Evolutionary conservation across 2,113 vertebrate species (phyloP).

Genomic region (Chaetodon trifascialis): DNA sequence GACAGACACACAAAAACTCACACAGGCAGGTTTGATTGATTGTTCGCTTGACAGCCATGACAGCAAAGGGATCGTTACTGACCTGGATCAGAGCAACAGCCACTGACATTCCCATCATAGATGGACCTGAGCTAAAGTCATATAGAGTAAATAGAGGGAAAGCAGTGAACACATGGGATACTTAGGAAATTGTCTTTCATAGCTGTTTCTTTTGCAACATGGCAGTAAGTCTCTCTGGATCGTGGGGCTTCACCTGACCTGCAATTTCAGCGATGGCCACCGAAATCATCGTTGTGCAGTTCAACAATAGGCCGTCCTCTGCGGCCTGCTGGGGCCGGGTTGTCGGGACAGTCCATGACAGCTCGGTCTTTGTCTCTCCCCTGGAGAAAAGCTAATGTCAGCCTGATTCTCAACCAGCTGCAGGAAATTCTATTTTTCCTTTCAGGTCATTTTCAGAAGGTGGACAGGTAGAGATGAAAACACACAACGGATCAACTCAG

Average conservation of each 20-base stretch:
- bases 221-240: background rate
- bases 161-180: background rate
- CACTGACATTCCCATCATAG: conserved; percentile 55
- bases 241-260: background rate
- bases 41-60: conserved; percentile 64
- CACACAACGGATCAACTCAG: conserved; percentile 1
- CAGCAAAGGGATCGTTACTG: conserved; percentile 61
- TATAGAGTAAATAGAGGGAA: background rate
- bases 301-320: background rate
- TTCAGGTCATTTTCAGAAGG: conserved; percentile 2
- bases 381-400: conserved; percentile 13
- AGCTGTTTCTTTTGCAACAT: background rate
- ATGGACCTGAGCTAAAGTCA: conserved; percentile 17
- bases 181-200: background rate
- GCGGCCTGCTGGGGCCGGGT: too few species aligned
- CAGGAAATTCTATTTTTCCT: conserved; percentile 1
- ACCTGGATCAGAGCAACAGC: conserved; percentile 43
- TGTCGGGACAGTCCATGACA: conserved; percentile 27
- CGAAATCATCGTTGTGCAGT: background rate
- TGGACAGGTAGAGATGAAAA: conserved; percentile 9
- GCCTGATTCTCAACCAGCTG: background rate
- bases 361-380: conserved; percentile 15
- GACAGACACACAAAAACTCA: conserved; percentile 25
- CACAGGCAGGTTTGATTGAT: conserved; percentile 70
- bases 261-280: background rate